Evolutionary conservation across 1,140 invertebrate species (phyloP).

Genomic region (Drosophila quadrilineata): DNA sequence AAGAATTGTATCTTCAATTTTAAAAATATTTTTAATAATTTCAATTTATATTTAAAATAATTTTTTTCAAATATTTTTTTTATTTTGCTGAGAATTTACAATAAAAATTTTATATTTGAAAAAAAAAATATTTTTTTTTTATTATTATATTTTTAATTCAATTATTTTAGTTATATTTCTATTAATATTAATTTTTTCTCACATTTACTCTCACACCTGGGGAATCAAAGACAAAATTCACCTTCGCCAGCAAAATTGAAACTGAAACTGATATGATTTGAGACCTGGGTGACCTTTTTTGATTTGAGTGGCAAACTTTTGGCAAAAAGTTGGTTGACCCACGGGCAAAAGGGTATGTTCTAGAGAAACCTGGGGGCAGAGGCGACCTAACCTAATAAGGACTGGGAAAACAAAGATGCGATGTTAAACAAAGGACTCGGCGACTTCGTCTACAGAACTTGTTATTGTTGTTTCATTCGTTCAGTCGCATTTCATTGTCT

Average conservation of each 20-base stretch:
- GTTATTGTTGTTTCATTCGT: constrained; percentile 24
- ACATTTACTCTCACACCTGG: no score
- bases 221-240: no score
- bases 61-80: background rate
- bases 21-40: background rate
- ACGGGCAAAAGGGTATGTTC: constrained; percentile 13
- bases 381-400: constrained; percentile 73
- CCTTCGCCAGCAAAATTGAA: no score
- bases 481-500: constrained; percentile 28
- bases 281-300: no score
- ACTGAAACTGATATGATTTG: no score
- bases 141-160: no score
- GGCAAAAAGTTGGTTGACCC: constrained; percentile 7
- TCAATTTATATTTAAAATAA: background rate
- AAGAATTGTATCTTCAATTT: background rate
- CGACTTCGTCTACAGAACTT: constrained; percentile 22
- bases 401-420: constrained; percentile 72
- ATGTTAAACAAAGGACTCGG: constrained; percentile 63
- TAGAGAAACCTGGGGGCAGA: constrained; percentile 22
- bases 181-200: no score
- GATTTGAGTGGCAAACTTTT: background rate
- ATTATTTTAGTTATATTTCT: no score
- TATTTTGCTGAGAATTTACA: background rate
- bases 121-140: no score
- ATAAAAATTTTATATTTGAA: background rate